Conservation (phyloP, 2,888 invertebrate genomes). For the Acrobasis suavella region DNA sequence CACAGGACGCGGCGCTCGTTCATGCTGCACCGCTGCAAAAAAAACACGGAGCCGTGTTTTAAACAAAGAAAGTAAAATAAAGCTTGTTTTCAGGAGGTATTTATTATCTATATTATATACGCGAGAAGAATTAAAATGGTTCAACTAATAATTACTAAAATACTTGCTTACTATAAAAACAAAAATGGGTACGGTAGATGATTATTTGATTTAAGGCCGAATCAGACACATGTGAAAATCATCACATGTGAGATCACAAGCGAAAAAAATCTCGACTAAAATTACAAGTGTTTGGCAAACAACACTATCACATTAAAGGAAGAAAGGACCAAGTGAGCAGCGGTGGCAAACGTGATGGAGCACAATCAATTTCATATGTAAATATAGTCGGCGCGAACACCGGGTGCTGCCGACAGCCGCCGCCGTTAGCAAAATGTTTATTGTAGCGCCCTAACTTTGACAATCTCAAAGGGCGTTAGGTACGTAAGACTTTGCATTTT, state of each 20-base stretch:
- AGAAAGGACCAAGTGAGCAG: constrained; percentile 34
- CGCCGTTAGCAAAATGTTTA: constrained; percentile 37
- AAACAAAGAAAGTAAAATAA: no score
- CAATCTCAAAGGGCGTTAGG: constrained; percentile 23
- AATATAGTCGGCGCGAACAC: constrained; percentile 63
- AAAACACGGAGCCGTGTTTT: no score
- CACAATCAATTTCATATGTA: constrained; percentile 63
- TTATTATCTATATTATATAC: no score
- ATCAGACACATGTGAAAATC: constrained; percentile 3
- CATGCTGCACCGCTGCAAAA: constrained; percentile 93
- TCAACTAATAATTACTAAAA: no score
- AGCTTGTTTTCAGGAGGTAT: no score
- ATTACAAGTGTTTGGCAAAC: constrained; percentile 46
- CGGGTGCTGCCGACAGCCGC: constrained; percentile 50
- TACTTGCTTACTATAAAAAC: no score
- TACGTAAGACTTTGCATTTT: constrained; percentile 15
- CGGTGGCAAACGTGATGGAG: constrained; percentile 21
- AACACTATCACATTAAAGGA: constrained; percentile 37
- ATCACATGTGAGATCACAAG: constrained; percentile 24
- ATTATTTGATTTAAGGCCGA: no score
- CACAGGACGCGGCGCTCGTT: constrained; percentile 88
- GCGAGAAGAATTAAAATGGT: no score
- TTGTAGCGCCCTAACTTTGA: constrained; percentile 33
- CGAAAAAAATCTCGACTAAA: constrained; percentile 35
- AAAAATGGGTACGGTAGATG: no score